phyloP scores from a whole-genome alignment of 2,888 invertebrate species.

The Mellilla xanthometata region DNA sequence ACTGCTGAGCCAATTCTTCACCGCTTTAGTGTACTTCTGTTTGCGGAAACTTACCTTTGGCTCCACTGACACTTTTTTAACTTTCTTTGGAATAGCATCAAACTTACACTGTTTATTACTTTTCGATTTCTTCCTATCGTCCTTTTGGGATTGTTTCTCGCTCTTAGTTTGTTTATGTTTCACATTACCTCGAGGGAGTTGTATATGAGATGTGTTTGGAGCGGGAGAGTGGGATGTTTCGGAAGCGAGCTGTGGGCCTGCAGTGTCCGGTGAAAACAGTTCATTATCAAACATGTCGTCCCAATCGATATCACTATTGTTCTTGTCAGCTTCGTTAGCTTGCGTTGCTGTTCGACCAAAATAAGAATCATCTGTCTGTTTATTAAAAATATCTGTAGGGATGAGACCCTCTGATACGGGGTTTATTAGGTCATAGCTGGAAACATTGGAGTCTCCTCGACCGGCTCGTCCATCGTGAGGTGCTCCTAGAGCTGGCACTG shows the following conservation, averaged over 20 bases:
- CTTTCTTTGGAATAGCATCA: constrained; percentile 35
- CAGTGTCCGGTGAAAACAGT: constrained; percentile 36
- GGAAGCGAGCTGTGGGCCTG: constrained; percentile 7
- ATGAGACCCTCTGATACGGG: constrained; percentile 4
- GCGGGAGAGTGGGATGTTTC: constrained; percentile 5
- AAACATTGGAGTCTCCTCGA: constrained; percentile 1
- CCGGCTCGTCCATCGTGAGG: background rate
- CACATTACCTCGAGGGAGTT: background rate
- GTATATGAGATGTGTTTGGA: constrained; percentile 4
- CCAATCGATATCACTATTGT: constrained; percentile 42
- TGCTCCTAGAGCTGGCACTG: no score
- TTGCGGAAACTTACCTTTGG: constrained; percentile 41
- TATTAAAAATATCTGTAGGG: background rate
- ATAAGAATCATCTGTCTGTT: no score
- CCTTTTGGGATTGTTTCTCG: background rate
- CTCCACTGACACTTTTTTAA: constrained; percentile 32
- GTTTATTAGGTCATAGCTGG: constrained; percentile 11
- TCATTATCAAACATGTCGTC: constrained; percentile 60
- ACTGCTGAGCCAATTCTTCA: constrained; percentile 61
- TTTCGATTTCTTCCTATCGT: constrained; percentile 17
- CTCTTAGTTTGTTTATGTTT: background rate
- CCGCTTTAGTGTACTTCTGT: constrained; percentile 53
- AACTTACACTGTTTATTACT: constrained; percentile 31
- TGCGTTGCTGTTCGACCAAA: no score
- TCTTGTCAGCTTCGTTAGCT: background rate